Evolutionary conservation across 1,140 invertebrate genomes (phyloP).

Genomic region (Nilaparvata lugens): DNA sequence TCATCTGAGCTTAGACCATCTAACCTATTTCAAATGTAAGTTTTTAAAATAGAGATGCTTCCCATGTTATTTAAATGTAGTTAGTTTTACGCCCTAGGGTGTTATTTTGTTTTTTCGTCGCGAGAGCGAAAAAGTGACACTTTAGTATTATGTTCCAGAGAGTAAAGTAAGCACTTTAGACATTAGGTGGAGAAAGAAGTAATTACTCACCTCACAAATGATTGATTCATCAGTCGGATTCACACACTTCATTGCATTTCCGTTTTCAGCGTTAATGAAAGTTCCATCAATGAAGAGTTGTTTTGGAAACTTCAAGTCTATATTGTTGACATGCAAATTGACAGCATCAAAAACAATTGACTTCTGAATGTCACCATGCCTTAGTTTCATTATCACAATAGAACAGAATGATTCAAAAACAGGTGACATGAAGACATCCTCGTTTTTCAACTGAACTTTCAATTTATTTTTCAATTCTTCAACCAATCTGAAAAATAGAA

Average conservation of each 20-base stretch:
- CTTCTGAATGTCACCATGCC: conserved; percentile 45
- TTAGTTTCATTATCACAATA: conserved; percentile 51
- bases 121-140: too few species aligned
- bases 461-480: conserved; percentile 86
- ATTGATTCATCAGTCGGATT: conserved; percentile 81
- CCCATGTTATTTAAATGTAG: too few species aligned
- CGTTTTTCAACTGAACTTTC: conserved; percentile 69
- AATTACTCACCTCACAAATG: conserved; percentile 51
- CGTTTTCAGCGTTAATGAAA: conserved; percentile 69
- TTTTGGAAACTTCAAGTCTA: conserved; percentile 71
- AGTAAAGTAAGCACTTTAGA: not conserved
- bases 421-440: conserved; percentile 88
- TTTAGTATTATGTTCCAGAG: too few species aligned
- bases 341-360: conserved; percentile 61
- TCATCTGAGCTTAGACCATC: too few species aligned
- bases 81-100: too few species aligned
- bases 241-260: conserved; percentile 52
- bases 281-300: conserved; percentile 88
- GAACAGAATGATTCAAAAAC: conserved; percentile 72
- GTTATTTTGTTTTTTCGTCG: too few species aligned
- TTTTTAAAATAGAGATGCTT: too few species aligned
- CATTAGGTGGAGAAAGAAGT: not conserved
- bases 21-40: too few species aligned
- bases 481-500: conserved; percentile 50
- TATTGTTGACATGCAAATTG: conserved; percentile 70